Conservation (phyloP, 1,140 invertebrate species). For the Psilanteris sp. region DNA sequence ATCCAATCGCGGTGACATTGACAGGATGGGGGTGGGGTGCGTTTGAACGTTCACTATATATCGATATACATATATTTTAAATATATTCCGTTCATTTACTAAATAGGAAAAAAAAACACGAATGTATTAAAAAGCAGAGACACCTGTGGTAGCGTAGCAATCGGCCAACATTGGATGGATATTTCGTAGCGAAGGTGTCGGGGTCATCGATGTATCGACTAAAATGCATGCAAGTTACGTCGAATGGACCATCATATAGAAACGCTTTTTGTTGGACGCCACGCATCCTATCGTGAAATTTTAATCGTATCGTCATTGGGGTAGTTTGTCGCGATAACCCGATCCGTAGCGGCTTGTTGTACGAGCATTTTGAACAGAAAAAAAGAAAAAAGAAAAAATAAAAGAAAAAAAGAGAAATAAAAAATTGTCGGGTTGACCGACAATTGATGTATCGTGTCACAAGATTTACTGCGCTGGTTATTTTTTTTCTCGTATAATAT, state of each 20-base stretch:
- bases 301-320: constrained; percentile 67
- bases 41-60: too few species aligned
- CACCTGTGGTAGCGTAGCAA: constrained; percentile 75
- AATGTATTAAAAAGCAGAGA: constrained; percentile 75
- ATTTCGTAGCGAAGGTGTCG: constrained; percentile 32
- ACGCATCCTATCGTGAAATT: constrained; percentile 68
- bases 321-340: constrained; percentile 76
- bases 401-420: constrained; percentile 20
- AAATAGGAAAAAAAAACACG: constrained; percentile 68
- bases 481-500: constrained; percentile 31
- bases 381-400: too few species aligned
- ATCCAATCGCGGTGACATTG: too few species aligned
- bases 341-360: constrained; percentile 67
- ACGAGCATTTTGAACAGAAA: constrained; percentile 60
- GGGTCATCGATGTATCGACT: constrained; percentile 49
- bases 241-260: constrained; percentile 68
- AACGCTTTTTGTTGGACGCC: constrained; percentile 67
- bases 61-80: too few species aligned
- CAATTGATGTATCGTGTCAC: constrained; percentile 53
- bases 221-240: constrained; percentile 55
- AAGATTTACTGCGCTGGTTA: constrained; percentile 25
- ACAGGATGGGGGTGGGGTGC: too few species aligned
- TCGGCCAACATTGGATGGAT: constrained; percentile 66
- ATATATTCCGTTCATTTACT: too few species aligned
- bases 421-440: constrained; percentile 39